phyloP scores from a whole-genome alignment of 2,797 vertebrate species.

The Phrynocephalus forsythii region DNA sequence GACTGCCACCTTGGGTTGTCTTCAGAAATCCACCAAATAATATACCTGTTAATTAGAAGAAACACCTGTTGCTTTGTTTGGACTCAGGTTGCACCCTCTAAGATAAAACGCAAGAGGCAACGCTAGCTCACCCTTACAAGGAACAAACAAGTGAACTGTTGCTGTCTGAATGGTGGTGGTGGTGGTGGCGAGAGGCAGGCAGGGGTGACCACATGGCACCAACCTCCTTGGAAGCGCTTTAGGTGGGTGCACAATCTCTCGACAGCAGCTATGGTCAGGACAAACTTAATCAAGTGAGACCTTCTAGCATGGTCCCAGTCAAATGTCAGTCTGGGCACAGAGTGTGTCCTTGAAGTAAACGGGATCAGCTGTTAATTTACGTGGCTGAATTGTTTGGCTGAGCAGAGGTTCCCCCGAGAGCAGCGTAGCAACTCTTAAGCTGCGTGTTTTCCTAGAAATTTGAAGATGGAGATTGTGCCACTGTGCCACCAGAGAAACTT shows the following conservation, averaged over 20 bases:
- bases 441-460: constrained; percentile 38
- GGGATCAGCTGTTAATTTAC: constrained; percentile 41
- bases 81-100: background rate
- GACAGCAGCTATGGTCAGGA: constrained; percentile 23
- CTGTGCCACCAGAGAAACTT: constrained; percentile 10
- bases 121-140: background rate
- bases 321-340: constrained; percentile 31
- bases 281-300: constrained; percentile 38
- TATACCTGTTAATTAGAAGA: constrained; percentile 17
- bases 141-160: background rate
- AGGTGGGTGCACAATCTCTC: background rate
- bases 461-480: constrained; percentile 25
- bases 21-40: constrained; percentile 19
- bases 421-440: constrained; percentile 6
- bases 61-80: constrained; percentile 16
- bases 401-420: constrained; percentile 8
- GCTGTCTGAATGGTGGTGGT: background rate
- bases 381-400: background rate
- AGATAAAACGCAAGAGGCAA: background rate
- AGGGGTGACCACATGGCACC: too few relatives aligned
- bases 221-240: background rate
- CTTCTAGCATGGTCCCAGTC: constrained; percentile 6
- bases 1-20: background rate
- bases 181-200: too few relatives aligned
- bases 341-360: constrained; percentile 24